Evolutionary conservation across 2,797 vertebrate species (phyloP), one percentile per base, ranked within the genome.

Genomic region (Halcyon smyrnensis): DNA sequence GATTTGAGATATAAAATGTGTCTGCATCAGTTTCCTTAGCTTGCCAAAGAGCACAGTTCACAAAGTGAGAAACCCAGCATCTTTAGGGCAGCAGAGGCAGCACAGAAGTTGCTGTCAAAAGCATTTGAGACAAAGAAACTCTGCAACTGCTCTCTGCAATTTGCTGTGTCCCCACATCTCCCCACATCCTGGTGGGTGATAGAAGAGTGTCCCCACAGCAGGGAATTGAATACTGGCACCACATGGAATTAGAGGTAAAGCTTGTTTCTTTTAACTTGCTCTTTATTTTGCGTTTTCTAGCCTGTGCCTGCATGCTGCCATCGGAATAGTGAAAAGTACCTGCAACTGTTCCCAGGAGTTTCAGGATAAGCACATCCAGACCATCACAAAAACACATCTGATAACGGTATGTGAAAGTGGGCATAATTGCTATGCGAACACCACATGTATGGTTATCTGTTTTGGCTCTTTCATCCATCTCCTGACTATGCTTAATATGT

Each of bases 1-100:
- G 5, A 65, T 57, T 87, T 69, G 87, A 84, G 68, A 93, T 94
- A 91, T 84, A 97, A 97, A 97, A 96, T 67, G 21, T 85, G 78
- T 96, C 95, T 97, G 80, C 50, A 70, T 93, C 95, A 81, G 81
- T 88, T 94, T 96, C 88, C 89, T 45, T 64, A 59, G 57, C 48
- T 84, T 91, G 92, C 83, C 93, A 96, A 95, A 69, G n/a, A 89
- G 89, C 71, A 82, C 53, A 46, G 95, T 89, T 90, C 88, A 92
- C 95, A 75, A 46, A 89, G 79, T 90, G 76, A 95, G 94, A 95
- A 97, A 95, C 64, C 36, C 80, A 89, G 54, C 36, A 60, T 89
- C 88, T 90, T 92, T 94, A 48, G 86, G 94, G 78, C 60, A 82
- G 39, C 4, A 6, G 77, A 94, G 68, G 81, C 71, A 94, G 56